phyloP scores from a whole-genome alignment of 2,113 vertebrate genomes.

The Rhineura floridana region DNA sequence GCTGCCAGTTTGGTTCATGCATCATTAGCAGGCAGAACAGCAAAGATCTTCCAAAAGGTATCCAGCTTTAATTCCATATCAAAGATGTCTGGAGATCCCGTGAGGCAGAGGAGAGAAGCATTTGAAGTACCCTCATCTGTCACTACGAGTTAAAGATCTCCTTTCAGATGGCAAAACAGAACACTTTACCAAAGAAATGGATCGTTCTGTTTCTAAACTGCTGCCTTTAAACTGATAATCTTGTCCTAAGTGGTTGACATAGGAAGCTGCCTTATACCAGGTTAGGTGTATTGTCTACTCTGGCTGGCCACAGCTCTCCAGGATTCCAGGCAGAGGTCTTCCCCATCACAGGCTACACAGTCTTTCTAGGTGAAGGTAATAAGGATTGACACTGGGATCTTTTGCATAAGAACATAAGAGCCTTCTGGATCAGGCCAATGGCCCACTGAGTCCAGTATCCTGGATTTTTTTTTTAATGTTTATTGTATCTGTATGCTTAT shows the following conservation, averaged over 20 bases:
- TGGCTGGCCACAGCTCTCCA: neutral
- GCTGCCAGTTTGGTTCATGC: constrained; percentile 48
- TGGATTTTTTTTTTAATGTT: no score
- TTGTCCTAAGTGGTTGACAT: constrained; percentile 57
- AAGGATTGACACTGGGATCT: no score
- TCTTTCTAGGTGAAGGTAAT: neutral
- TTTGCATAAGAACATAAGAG: no score
- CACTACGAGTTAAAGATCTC: constrained; percentile 64
- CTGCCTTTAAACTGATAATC: constrained; percentile 52
- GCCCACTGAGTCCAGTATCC: no score
- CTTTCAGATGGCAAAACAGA: constrained; percentile 65
- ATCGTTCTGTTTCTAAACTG: constrained; percentile 64
- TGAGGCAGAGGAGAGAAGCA: constrained; percentile 55
- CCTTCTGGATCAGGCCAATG: no score
- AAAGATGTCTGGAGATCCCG: constrained; percentile 61
- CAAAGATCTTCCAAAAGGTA: constrained; percentile 47
- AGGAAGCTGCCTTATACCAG: neutral
- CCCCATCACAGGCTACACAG: neutral
- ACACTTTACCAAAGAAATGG: constrained; percentile 54
- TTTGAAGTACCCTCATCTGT: constrained; percentile 71
- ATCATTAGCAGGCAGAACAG: constrained; percentile 28
- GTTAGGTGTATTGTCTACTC: neutral
- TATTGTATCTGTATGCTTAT: no score
- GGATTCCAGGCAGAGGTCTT: neutral
- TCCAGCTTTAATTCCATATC: constrained; percentile 64